phyloP scores from a whole-genome alignment of 2,113 vertebrate genomes.

The Halichoeres trimaculatus region DNA sequence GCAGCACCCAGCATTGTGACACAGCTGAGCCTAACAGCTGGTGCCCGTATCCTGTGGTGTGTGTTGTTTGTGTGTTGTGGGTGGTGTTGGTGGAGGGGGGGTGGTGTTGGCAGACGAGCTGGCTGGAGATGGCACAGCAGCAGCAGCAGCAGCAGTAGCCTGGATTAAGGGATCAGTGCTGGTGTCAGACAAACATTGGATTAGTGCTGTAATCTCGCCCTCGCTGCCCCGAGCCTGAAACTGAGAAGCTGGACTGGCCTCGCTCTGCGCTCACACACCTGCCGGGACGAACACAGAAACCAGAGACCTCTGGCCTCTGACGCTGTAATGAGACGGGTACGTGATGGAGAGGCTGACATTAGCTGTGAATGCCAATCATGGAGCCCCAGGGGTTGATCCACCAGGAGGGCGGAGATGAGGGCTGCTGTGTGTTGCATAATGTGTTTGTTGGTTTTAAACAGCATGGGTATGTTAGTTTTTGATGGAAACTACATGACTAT shows the following conservation, averaged over 20 bases:
- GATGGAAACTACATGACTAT: background rate
- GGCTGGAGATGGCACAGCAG: slow-evolving; percentile 58
- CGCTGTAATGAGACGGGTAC: slow-evolving; percentile 54
- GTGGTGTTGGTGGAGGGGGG: background rate
- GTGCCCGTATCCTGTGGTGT: slow-evolving; percentile 57
- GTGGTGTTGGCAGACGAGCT: slow-evolving; percentile 37
- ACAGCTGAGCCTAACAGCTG: slow-evolving; percentile 78
- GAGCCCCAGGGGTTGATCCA: slow-evolving; percentile 35
- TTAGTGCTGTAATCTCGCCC: slow-evolving; percentile 75
- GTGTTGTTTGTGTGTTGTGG: slow-evolving; percentile 45
- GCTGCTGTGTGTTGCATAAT: slow-evolving; percentile 51
- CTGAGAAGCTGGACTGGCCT: slow-evolving; percentile 21
- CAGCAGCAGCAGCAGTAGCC: slow-evolving; percentile 53
- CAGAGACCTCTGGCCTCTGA: slow-evolving; percentile 39
- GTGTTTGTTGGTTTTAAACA: slow-evolving; percentile 54
- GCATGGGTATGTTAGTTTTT: slow-evolving; percentile 28
- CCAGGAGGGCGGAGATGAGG: slow-evolving; percentile 28
- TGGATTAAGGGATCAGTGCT: slow-evolving; percentile 77
- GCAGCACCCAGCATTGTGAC: slow-evolving; percentile 31
- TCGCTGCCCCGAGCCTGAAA: slow-evolving; percentile 52
- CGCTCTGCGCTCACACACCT: slow-evolving; percentile 27
- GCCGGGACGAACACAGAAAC: slow-evolving; percentile 43
- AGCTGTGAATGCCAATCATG: slow-evolving; percentile 50
- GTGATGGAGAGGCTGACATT: slow-evolving; percentile 34
- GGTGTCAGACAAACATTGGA: slow-evolving; percentile 79